phyloP scores from a whole-genome alignment of 1,140 invertebrate genomes.

The Oppia nitens region DNA sequence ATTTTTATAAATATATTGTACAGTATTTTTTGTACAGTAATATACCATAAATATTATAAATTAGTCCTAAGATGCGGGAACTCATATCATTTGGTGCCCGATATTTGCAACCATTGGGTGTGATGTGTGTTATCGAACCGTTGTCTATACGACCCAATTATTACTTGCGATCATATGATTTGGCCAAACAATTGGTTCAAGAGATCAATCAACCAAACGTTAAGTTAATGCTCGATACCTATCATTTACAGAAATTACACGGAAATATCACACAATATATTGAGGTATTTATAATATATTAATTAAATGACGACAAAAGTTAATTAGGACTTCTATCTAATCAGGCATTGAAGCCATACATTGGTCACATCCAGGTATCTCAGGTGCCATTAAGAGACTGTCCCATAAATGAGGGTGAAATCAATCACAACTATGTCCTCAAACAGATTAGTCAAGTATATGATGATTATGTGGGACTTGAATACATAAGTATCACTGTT shows the following conservation, averaged over 20 bases:
- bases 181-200: slow-evolving; percentile 5
- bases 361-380: slow-evolving; percentile 18
- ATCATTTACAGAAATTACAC: slow-evolving; percentile 15
- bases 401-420: slow-evolving; percentile 14
- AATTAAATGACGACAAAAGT: neutral
- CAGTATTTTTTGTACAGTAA: no score
- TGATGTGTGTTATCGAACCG: slow-evolving; percentile 15
- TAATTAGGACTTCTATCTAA: neutral
- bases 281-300: slow-evolving; percentile 7
- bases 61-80: neutral
- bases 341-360: neutral
- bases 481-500: slow-evolving; percentile 10
- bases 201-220: slow-evolving; percentile 13
- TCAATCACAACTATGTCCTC: slow-evolving; percentile 14
- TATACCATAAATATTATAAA: slow-evolving; percentile 3
- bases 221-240: slow-evolving; percentile 15
- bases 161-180: slow-evolving; percentile 16
- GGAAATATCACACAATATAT: slow-evolving; percentile 12
- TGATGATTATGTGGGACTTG: slow-evolving; percentile 12
- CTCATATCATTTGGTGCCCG: slow-evolving; percentile 6
- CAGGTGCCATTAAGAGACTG: slow-evolving; percentile 14
- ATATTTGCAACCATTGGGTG: neutral
- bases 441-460: slow-evolving; percentile 2
- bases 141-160: slow-evolving; percentile 10
- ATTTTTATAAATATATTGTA: no score